Evolutionary conservation across 2,113 vertebrate genomes (phyloP).

Genomic region (Vicugna pacos): DNA sequence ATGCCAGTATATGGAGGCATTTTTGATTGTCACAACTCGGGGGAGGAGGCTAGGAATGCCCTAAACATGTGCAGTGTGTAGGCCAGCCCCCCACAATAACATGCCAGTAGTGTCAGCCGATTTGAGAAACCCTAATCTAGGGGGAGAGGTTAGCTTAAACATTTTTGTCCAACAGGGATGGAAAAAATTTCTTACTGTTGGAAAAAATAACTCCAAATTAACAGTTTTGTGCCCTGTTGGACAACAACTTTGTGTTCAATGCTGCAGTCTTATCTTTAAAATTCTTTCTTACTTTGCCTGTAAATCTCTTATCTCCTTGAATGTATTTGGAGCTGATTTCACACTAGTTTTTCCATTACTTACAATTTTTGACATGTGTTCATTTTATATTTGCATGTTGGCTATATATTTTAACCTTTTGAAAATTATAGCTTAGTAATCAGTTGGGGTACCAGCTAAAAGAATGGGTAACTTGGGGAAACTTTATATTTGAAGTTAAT

Average conservation of each 20-base stretch:
- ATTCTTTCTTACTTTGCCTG: background rate
- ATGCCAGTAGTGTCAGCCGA: background rate
- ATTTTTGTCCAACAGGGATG: background rate
- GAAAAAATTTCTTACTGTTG: background rate
- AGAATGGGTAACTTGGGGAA: background rate
- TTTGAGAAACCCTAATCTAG: background rate
- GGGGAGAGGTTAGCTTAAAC: background rate
- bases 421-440: slow-evolving; percentile 30
- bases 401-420: background rate
- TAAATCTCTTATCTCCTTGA: background rate
- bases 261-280: background rate
- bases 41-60: background rate
- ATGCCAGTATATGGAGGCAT: background rate
- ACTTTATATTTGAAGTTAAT: background rate
- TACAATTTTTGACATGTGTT: background rate
- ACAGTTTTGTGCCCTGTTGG: background rate
- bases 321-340: background rate
- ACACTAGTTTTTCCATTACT: background rate
- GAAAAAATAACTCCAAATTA: background rate
- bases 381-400: background rate
- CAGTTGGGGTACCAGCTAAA: background rate
- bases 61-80: background rate
- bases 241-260: background rate
- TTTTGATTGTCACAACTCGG: background rate
- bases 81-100: too few species aligned